Evolutionary conservation across 1,140 invertebrate species (phyloP).

Genomic region (Aricia agestis): DNA sequence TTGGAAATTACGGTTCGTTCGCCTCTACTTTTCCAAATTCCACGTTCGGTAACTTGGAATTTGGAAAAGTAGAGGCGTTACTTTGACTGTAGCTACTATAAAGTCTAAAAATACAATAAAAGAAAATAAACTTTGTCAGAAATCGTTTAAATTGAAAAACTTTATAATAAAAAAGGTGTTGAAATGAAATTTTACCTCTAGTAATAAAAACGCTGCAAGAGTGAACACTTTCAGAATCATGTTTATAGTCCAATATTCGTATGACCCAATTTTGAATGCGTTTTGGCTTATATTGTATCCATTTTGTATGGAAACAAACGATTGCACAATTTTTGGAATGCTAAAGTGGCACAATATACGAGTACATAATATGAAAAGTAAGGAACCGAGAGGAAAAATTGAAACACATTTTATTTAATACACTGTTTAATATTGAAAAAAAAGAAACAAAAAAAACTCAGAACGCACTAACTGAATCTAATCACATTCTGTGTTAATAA

Average conservation of each 20-base stretch:
- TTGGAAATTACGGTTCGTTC: too few species aligned
- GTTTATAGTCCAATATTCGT: conserved; percentile 7
- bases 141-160: too few species aligned
- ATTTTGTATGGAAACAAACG: neutral
- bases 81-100: too few species aligned
- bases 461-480: neutral
- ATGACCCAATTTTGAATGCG: neutral
- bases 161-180: neutral
- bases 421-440: neutral
- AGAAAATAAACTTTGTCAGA: too few species aligned
- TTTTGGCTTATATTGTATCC: conserved; percentile 4
- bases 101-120: too few species aligned
- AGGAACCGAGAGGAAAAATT: neutral
- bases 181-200: conserved; percentile 2
- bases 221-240: conserved; percentile 5
- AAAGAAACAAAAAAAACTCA: neutral
- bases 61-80: too few species aligned
- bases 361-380: neutral
- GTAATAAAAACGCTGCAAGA: neutral
- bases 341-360: conserved; percentile 1
- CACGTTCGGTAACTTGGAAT: too few species aligned
- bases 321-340: neutral
- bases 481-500: conserved; percentile 28
- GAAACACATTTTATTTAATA: neutral
- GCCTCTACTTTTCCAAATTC: too few species aligned